Conservation (phyloP, 2,797 vertebrate genomes). For the Syngnathus acus region DNA sequence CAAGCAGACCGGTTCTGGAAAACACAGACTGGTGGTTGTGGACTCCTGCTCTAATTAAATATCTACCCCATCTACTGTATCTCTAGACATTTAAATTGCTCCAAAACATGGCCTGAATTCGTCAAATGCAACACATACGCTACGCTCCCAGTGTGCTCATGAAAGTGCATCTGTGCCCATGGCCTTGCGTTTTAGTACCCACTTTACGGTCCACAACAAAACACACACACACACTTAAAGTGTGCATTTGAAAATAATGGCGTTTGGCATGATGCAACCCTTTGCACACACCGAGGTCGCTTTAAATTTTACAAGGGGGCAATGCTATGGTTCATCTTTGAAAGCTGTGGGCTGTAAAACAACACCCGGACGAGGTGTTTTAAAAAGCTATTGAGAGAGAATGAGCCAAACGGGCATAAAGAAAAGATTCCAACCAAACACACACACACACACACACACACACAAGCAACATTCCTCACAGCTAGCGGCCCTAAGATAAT, state of each 20-base stretch:
- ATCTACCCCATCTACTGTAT: too few relatives aligned
- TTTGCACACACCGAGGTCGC: constrained; percentile 38
- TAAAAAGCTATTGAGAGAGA: constrained; percentile 38
- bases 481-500: constrained; percentile 62
- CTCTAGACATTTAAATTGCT: too few relatives aligned
- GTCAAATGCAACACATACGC: not conserved
- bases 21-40: too few relatives aligned
- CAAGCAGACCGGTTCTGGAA: too few relatives aligned
- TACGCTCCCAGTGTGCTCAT: not conserved
- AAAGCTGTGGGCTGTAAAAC: constrained; percentile 58
- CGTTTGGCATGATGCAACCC: constrained; percentile 46
- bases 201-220: constrained; percentile 45
- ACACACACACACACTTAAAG: constrained; percentile 30
- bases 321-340: constrained; percentile 53
- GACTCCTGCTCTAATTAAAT: too few relatives aligned
- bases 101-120: too few relatives aligned
- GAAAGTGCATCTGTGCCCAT: constrained; percentile 7
- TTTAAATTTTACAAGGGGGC: constrained; percentile 55
- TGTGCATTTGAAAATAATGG: constrained; percentile 49
- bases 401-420: constrained; percentile 18
- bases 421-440: constrained; percentile 14
- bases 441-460: constrained; percentile 18
- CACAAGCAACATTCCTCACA: constrained; percentile 35
- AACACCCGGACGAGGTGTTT: constrained; percentile 52
- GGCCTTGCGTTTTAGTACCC: constrained; percentile 42